A percentile compares a stretch with the other conserved stretches of the same genome.
phyloP scores from a whole-genome alignment of 2,797 vertebrate species.

The Notolabrus celidotus region DNA sequence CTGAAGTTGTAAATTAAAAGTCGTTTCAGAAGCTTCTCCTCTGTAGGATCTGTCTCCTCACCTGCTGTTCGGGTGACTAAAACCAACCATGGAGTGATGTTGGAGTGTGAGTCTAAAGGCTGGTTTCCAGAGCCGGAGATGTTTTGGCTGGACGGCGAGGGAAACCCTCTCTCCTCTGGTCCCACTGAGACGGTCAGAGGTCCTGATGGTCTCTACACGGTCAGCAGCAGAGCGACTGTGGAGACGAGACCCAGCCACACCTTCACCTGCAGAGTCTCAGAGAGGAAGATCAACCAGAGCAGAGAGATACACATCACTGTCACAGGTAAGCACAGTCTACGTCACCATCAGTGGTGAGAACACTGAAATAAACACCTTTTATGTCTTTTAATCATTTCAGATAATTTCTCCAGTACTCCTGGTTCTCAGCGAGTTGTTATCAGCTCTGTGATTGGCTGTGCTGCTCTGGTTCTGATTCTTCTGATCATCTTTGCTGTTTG shows the following conservation, averaged over 20 bases:
- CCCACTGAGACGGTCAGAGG: constrained; percentile 3
- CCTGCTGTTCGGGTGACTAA: background rate
- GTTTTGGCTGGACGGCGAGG: constrained; percentile 13
- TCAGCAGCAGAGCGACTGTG: constrained; percentile 27
- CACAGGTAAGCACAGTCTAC: background rate
- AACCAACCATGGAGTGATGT: background rate
- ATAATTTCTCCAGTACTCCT: background rate
- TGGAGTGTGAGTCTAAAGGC: constrained; percentile 1
- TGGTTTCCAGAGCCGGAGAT: constrained; percentile 23
- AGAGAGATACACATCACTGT: background rate
- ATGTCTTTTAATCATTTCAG: constrained; percentile 10
- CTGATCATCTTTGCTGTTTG: background rate
- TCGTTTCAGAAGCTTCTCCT: no score
- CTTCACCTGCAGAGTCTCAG: constrained; percentile 17
- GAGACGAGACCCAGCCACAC: constrained; percentile 1
- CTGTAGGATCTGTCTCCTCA: background rate
- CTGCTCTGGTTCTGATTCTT: background rate
- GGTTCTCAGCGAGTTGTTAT: background rate
- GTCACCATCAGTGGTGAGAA: background rate
- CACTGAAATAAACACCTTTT: background rate
- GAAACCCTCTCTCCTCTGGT: background rate
- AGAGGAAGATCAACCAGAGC: background rate
- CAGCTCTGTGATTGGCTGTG: background rate
- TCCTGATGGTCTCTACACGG: constrained; percentile 2
- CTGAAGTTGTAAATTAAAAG: no score